Evolutionary conservation across 2,888 invertebrate genomes (phyloP).

Genomic region (Chrysina gloriosa): DNA sequence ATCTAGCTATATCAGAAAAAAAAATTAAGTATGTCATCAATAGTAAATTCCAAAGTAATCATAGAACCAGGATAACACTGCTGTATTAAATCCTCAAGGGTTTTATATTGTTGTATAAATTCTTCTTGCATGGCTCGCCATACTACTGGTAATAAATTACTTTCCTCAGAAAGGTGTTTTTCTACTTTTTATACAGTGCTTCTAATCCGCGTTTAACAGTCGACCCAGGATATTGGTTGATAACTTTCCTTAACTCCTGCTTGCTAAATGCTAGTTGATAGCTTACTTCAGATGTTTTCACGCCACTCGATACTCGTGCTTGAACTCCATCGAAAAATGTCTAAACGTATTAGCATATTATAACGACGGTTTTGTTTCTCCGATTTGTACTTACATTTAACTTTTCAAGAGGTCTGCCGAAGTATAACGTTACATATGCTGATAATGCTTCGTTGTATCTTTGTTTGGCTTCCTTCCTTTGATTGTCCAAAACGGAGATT

Average conservation of each 20-base stretch:
- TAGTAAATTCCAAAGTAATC: slow-evolving; percentile 93
- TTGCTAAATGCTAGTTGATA: slow-evolving; percentile 98
- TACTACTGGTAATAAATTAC: slow-evolving; percentile 94
- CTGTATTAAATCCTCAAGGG: slow-evolving; percentile 91
- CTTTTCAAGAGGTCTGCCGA: slow-evolving; percentile 93
- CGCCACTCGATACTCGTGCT: slow-evolving; percentile 91
- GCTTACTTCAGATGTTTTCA: slow-evolving; percentile 96
- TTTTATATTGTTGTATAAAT: slow-evolving; percentile 95
- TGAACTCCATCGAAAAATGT: slow-evolving; percentile 97
- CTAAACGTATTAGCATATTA: slow-evolving; percentile 66
- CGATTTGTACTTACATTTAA: slow-evolving; percentile 75
- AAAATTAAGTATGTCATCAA: slow-evolving; percentile 93
- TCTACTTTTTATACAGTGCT: slow-evolving; percentile 95
- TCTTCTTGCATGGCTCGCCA: slow-evolving; percentile 99
- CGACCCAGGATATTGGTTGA: slow-evolving; percentile 92
- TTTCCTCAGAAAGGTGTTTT: slow-evolving; percentile 96
- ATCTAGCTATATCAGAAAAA: slow-evolving; percentile 98
- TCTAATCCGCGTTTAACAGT: slow-evolving; percentile 86
- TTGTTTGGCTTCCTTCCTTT: slow-evolving; percentile 90
- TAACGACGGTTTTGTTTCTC: not conserved
- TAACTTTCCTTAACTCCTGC: slow-evolving; percentile 94
- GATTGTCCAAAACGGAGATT: slow-evolving; percentile 86
- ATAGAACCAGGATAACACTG: slow-evolving; percentile 97
- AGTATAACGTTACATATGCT: slow-evolving; percentile 93
- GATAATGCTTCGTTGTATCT: slow-evolving; percentile 91